Evolutionary conservation across 2,888 invertebrate species (phyloP).

Genomic region (Vannuccia rotundouncinata): DNA sequence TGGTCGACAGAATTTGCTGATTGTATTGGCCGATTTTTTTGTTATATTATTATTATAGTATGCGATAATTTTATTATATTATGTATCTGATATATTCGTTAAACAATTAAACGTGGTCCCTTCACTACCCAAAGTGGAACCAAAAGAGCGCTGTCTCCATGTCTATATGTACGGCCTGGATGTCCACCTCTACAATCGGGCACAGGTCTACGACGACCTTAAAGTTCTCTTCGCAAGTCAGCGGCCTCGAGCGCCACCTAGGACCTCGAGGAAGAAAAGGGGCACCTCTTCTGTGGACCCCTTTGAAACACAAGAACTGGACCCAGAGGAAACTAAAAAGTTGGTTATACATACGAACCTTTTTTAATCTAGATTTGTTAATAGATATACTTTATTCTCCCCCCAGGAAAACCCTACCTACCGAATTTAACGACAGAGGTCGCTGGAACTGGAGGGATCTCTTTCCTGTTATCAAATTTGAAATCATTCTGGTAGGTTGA

Average conservation of each 20-base stretch:
- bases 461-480: conserved; percentile 86
- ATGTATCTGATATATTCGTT: too few relatives aligned
- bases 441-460: background rate
- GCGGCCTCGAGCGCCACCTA: conserved; percentile 48
- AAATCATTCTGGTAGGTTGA: conserved; percentile 68
- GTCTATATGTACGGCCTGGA: conserved; percentile 88
- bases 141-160: conserved; percentile 63
- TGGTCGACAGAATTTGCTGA: too few relatives aligned
- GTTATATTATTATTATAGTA: too few relatives aligned
- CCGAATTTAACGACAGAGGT: background rate
- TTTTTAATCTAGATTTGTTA: background rate
- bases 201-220: conserved; percentile 74
- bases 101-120: too few relatives aligned
- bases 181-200: conserved; percentile 86
- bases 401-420: background rate
- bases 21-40: too few relatives aligned
- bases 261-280: background rate
- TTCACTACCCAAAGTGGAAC: too few relatives aligned
- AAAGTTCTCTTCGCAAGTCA: conserved; percentile 70
- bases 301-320: conserved; percentile 3
- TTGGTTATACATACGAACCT: background rate
- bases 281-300: background rate
- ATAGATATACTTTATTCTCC: background rate
- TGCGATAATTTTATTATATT: too few relatives aligned
- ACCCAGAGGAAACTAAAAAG: conserved; percentile 16